Base-by-base conservation (phyloP, 2,888 invertebrate genomes). In the Hydrotaea cyrtoneurina region DNA sequence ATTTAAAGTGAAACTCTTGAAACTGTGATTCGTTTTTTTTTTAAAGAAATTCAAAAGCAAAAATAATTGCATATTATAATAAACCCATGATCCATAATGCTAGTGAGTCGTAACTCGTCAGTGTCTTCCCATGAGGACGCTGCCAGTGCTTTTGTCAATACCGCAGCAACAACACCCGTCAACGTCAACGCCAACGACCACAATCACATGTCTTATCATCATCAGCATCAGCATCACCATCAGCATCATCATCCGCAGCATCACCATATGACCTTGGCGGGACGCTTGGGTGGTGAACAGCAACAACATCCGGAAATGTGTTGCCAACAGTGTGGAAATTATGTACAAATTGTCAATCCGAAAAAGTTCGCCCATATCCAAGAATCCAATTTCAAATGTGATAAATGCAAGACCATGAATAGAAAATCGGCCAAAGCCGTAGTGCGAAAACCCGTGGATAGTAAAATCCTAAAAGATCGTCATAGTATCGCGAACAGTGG, bases 291-390 rank as follows among this genome's bases (percentile, higher is more conserved):
- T 57, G 87, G 87, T 57, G 89, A 89, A 85, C 87, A 39, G 39
- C 39, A 39, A 39, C 50, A 50, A 17, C 66, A 66, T 39, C 17
- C 88, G 23, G 90, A 91, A 80, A 86, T 90, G 87, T 91, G 89
- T 87, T 91, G 91, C 85, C 88, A 88, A 82, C 87, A 89, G 71
- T 91, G 91, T 87, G 91, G 91, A 43, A 90, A 88, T 86, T 90
- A 89, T 85, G 86, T 85, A 75, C 88, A 87, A 87, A 84, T 88
- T 39, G 86, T 89, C 53, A 89, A 89, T 87, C 85, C 86, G 73
- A 88, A 88, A 7, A 83, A 89, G 87, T 87, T 86, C 87, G 46
- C 87, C 87, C 31, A 88, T 21, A 88, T 76, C 89, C 89, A 71
- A 78, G 88, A 88, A 86, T 89, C 88, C 76, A 88, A 89, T 86